A percentile compares a stretch with the other conserved stretches of the same genome.
Evolutionary conservation across 2,797 vertebrate species (phyloP).

Genomic region (Sebastolobus altivelis): DNA sequence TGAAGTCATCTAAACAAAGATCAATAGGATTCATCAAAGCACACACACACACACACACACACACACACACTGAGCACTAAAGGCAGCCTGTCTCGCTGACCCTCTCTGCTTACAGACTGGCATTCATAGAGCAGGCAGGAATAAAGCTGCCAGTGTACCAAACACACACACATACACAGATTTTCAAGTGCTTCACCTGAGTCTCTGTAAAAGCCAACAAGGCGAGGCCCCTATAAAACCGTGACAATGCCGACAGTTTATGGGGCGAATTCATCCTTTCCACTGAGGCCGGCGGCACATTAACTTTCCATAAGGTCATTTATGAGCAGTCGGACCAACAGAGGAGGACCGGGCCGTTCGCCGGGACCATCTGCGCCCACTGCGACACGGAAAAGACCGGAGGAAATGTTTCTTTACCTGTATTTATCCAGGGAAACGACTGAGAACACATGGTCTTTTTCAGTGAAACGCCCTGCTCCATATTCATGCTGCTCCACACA

Average conservation of each 20-base stretch:
- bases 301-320: constrained; percentile 53
- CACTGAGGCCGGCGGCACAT: constrained; percentile 9
- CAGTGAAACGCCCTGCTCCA: background rate
- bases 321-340: constrained; percentile 4
- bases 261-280: constrained; percentile 42
- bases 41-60: background rate
- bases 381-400: constrained; percentile 12
- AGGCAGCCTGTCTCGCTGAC: constrained; percentile 59
- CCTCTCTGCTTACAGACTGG: constrained; percentile 59
- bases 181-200: constrained; percentile 39
- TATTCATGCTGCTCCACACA: constrained; percentile 44
- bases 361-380: constrained; percentile 18
- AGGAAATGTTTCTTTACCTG: constrained; percentile 48
- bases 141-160: constrained; percentile 70
- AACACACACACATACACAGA: constrained; percentile 42
- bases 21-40: constrained; percentile 54
- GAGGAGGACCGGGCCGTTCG: background rate
- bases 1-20: constrained; percentile 52
- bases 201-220: constrained; percentile 41
- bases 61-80: constrained; percentile 39
- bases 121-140: constrained; percentile 59
- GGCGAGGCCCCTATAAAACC: constrained; percentile 30
- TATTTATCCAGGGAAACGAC: constrained; percentile 30
- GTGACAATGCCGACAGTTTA: constrained; percentile 55
- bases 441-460: constrained; percentile 27